Evolutionary conservation across 2,113 vertebrate species (phyloP), one percentile per base, ranked within the genome.

Genomic region (Motacilla alba): DNA sequence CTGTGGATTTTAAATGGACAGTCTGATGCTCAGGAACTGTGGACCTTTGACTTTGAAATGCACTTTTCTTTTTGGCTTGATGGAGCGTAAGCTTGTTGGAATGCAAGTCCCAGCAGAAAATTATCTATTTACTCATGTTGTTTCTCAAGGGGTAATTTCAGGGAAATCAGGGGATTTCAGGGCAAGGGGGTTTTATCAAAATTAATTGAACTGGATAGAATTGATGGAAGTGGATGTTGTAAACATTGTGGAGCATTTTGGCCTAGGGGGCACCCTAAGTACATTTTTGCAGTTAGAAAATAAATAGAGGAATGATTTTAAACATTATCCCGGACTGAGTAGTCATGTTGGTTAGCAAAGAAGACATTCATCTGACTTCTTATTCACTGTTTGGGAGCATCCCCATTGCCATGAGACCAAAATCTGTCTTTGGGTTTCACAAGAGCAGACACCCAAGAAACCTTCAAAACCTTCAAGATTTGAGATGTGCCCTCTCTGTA

Each of bases 241-340:
- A 89, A 90, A 90, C 63, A 62, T 35, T 66, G 33, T 68, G 53
- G 70, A 81, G 53, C 46, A n/a, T 93, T 93, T 93, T 96, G 90
- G 83, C 76, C 92, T 97, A 96, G 95, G 79, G 94, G 94, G 93
- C 96, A 97, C 90, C 86, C 95, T 95, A 96, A 74, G 83, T 96
- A 93, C 85, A 82, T 84, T 91, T 93, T 95, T 96, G 35, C n/a
- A 66, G 60, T 49, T 68, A 64, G 87, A 24, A 86, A 81, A 62
- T 41, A 92, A 89, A 69, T 80, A 59, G 11, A 85, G 33, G 26
- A 73, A 89, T 35, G 4, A 50, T 53, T 90, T 83, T 23, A 68
- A 93, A 89, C 35, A 6, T 44, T 75, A 46, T 53, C 30, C 18
- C 35, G 66, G 33, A 60, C 22, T 2, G 2, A 92, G 50, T 7